Conservation (phyloP, 2,888 invertebrate genomes). For the Camponotus fellah region DNA sequence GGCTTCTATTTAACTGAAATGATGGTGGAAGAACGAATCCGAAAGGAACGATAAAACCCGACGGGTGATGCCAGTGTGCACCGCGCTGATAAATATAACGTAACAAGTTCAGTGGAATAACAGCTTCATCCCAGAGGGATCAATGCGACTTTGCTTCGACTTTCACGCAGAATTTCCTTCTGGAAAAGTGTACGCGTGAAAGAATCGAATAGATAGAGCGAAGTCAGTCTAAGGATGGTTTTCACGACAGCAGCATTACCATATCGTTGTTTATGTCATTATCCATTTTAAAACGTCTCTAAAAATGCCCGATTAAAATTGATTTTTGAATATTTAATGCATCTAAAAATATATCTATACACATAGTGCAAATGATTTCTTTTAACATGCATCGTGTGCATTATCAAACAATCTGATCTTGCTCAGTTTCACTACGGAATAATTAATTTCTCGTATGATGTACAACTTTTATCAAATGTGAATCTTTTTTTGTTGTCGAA, state of each 20-base stretch:
- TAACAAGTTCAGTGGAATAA: constrained; percentile 86
- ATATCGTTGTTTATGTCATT: constrained; percentile 3
- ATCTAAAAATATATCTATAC: background rate
- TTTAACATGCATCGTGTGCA: background rate
- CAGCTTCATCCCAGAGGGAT: constrained; percentile 85
- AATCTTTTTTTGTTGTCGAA: background rate
- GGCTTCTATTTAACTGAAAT: constrained; percentile 71
- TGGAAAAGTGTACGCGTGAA: constrained; percentile 65
- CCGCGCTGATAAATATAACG: constrained; percentile 86
- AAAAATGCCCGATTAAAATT: background rate
- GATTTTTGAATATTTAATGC: background rate
- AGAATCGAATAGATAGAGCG: constrained; percentile 64
- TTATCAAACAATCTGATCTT: background rate
- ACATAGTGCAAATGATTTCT: background rate
- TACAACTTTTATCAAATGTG: background rate
- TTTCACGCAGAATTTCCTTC: constrained; percentile 72
- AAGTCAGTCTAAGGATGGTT: constrained; percentile 16
- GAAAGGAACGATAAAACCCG: constrained; percentile 75
- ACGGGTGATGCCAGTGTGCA: constrained; percentile 76
- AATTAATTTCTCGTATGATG: background rate
- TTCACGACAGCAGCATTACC: background rate
- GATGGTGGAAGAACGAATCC: constrained; percentile 66
- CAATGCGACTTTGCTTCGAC: constrained; percentile 82
- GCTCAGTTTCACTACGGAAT: background rate
- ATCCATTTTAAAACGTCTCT: background rate